Base-by-base conservation (phyloP, 2,113 vertebrate genomes). In the Megatriorchis doriae region DNA sequence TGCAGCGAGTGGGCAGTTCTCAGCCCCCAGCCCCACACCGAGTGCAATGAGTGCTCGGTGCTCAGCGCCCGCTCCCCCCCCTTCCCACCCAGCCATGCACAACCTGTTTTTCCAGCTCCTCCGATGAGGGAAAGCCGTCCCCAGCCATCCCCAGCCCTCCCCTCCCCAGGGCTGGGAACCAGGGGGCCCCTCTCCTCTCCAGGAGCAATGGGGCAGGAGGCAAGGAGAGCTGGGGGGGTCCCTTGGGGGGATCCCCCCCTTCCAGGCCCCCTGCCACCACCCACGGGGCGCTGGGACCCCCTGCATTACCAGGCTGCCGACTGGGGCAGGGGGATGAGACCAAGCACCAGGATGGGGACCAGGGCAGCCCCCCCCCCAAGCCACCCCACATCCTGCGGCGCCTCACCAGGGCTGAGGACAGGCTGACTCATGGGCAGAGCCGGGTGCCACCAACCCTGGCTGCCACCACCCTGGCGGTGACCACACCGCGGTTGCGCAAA, bases 101-200 rank as follows among this genome's bases (percentile, higher is more conserved):
- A 96, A 95, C 96, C 96, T 80, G 95, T 96, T 97, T 96, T 97
- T 96, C 96, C 94, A 72, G 96, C 95, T 96, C 66, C 13, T 21
- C 8, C 2, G 70, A 5, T n/a, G 79, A 50, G 81, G 65, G 26
- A 36, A 68, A 61, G n/a, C 80, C 8, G 3, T 16, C 29, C 32
- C 26, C 88, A 73, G 56, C 83, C 43, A 11, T 12, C 47, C 47
- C 5, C 47, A 48, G 47, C 47, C 47, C 45, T 68, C n/a, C 25
- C 65, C 36, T 52, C 48, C 81, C 43, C 1, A 11, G 11, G 42
- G 92, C 83, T 26, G 3, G 6, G 32, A 86, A 81, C 62, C 21
- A 18, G 42, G 74, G 74, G 81, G 89, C 63, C 79, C 55, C 45
- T 74, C 42, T 53, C 34, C 70, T 50, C 53, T 10, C 53, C 43